These are phyloP conservation scores for Trisateles emortualis DNA, from an alignment of 2,888 invertebrate species.

Conservation along the genomic window DNA sequence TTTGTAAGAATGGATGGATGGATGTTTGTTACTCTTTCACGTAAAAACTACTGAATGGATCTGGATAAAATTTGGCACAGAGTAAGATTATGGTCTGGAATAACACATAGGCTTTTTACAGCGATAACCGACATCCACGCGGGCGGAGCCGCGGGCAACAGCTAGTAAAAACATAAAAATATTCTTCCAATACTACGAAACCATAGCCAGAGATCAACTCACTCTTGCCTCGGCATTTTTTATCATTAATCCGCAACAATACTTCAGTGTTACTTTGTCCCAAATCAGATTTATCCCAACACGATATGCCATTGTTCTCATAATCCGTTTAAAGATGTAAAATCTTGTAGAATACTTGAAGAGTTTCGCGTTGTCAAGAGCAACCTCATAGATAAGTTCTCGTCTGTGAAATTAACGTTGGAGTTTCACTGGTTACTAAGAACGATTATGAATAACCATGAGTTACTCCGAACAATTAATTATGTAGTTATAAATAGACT, in stretches of 20 bases:
- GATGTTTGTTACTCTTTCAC: too few relatives aligned
- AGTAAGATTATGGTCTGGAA: too few relatives aligned
- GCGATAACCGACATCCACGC: too few relatives aligned
- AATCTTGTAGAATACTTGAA: neutral
- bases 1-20: too few relatives aligned
- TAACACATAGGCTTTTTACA: too few relatives aligned
- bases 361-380: conserved; percentile 18
- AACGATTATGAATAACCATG: neutral
- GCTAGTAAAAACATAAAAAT: too few relatives aligned
- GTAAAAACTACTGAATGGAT: too few relatives aligned
- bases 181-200: too few relatives aligned
- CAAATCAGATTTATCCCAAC: conserved; percentile 31
- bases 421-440: neutral
- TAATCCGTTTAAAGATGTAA: conserved; percentile 42
- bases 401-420: conserved; percentile 36
- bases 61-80: too few relatives aligned
- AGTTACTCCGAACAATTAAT: neutral
- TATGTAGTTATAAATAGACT: neutral
- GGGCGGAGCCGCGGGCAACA: too few relatives aligned
- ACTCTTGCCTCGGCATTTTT: conserved; percentile 10
- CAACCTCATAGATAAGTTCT: conserved; percentile 13
- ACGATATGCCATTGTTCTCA: conserved; percentile 27
- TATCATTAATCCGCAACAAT: conserved; percentile 20
- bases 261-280: conserved; percentile 18
- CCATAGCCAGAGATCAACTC: neutral